phyloP scores from a whole-genome alignment of 2,797 vertebrate genomes.

The Rousettus madagascariensis region DNA sequence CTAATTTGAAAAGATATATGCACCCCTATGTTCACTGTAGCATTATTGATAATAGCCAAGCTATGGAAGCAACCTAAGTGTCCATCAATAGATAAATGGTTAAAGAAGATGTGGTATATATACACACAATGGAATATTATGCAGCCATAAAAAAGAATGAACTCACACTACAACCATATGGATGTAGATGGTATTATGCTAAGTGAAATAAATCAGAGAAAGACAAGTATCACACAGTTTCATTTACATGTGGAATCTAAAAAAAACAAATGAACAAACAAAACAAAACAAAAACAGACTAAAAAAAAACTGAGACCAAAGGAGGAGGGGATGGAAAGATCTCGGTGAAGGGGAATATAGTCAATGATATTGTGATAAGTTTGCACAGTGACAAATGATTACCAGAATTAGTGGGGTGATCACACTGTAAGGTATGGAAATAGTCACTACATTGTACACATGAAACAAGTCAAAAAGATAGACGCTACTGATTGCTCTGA shows the following conservation, averaged over 20 bases:
- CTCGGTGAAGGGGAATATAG: background rate
- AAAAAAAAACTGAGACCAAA: background rate
- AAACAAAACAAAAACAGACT: background rate
- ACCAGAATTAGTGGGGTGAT: background rate
- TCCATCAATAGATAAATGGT: too few relatives aligned
- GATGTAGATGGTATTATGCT: background rate
- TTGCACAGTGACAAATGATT: background rate
- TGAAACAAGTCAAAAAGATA: background rate
- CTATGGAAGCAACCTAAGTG: background rate
- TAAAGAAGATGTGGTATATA: too few relatives aligned
- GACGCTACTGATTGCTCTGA: background rate
- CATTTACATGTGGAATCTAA: background rate
- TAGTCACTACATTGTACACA: background rate
- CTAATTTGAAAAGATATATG: background rate
- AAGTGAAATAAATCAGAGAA: background rate
- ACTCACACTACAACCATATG: background rate
- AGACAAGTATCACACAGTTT: background rate
- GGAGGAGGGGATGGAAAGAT: too few relatives aligned
- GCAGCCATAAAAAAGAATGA: background rate
- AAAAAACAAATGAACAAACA: background rate
- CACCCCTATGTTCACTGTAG: background rate
- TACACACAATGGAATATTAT: background rate
- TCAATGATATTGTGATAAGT: background rate
- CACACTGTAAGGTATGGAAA: background rate
- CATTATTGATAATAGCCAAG: background rate